These are phyloP conservation scores for Spilogale gracilis DNA, from an alignment of 2,113 vertebrate species.

Conservation along the genomic window DNA sequence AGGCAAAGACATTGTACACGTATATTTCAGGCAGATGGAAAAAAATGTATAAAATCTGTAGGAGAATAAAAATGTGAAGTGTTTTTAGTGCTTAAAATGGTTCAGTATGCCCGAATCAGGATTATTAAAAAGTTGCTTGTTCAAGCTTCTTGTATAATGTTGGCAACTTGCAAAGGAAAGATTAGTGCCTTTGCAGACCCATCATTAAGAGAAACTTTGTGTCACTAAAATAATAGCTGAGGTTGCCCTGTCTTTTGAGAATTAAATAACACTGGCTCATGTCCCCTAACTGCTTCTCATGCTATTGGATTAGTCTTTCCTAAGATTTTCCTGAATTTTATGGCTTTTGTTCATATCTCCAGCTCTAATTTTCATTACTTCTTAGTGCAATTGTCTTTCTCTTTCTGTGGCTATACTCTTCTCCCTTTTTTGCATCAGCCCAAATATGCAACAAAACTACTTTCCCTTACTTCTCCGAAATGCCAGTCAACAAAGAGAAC, in stretches of 20 bases:
- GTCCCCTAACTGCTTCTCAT: background rate
- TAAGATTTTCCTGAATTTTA: constrained; percentile 24
- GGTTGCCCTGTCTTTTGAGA: constrained; percentile 39
- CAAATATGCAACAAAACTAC: background rate
- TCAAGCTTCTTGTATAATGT: background rate
- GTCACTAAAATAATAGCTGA: background rate
- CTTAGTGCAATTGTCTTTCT: background rate
- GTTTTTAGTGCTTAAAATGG: background rate
- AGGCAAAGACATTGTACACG: background rate
- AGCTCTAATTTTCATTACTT: background rate
- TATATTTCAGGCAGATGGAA: background rate
- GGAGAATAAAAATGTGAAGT: background rate
- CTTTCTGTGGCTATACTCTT: background rate
- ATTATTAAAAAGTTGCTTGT: background rate
- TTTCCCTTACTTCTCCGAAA: background rate
- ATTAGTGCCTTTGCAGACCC: constrained; percentile 2
- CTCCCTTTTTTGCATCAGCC: background rate
- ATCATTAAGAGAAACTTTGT: constrained; percentile 12
- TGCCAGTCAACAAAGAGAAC: background rate
- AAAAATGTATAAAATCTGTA: background rate
- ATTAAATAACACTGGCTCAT: background rate
- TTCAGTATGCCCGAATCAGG: background rate
- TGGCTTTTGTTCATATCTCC: background rate
- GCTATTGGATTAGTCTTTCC: background rate
- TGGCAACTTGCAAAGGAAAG: background rate